Conservation (phyloP, 2,797 vertebrate genomes). For the Monodelphis domestica region DNA sequence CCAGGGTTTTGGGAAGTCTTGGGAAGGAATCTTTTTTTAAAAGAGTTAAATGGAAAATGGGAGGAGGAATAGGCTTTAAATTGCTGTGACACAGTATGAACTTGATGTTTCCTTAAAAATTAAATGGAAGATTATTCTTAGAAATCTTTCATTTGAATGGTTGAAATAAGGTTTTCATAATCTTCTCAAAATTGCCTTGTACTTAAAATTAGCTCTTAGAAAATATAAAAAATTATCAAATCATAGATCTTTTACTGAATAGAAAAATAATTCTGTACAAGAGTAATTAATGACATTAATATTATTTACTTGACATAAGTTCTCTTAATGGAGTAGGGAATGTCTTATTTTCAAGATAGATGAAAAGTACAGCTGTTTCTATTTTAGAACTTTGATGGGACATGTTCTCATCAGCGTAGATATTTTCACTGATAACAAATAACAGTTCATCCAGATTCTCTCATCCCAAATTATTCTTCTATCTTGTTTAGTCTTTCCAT, state of each 20-base stretch:
- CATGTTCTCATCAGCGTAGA: not conserved
- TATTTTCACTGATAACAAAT: not conserved
- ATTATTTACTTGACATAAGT: not conserved
- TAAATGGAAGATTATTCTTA: not conserved
- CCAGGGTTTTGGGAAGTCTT: too few species aligned
- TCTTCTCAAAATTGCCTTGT: not conserved
- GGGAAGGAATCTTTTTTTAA: not conserved
- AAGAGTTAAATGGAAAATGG: not conserved
- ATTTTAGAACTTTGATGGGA: not conserved
- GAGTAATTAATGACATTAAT: not conserved
- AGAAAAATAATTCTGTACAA: not conserved
- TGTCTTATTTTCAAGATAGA: not conserved
- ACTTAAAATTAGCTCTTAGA: not conserved
- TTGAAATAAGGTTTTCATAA: not conserved
- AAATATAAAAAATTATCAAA: constrained; percentile 30
- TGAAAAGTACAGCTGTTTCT: not conserved
- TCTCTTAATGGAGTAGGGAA: not conserved
- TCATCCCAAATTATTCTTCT: not conserved
- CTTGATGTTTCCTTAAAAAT: not conserved
- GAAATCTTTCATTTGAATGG: not conserved
- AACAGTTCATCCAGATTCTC: not conserved
- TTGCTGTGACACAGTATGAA: not conserved
- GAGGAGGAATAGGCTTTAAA: not conserved
- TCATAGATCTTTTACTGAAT: not conserved
- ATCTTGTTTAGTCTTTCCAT: not conserved